Base-by-base conservation (phyloP, 2,113 vertebrate genomes). In the Sclerurus mexicanus region DNA sequence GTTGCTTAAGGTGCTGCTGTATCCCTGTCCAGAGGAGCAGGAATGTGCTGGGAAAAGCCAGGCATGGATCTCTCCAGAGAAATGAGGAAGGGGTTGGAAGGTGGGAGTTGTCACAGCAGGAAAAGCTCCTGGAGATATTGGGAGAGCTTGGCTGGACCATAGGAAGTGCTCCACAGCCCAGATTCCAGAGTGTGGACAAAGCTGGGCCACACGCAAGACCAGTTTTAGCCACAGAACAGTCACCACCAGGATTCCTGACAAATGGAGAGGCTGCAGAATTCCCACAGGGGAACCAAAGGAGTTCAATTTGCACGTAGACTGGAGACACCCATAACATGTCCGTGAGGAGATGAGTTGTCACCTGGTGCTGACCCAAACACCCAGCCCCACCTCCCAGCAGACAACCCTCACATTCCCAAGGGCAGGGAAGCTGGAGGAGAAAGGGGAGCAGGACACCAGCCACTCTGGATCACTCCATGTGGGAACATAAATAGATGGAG, bases 401-500 rank as follows among this genome's bases (percentile, higher is more conserved):
- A 25, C 6, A 59, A 52, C n/a, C 24, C 52, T 14, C 46, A 66
- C 6, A 3, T 19, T 10, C 30, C 44, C 58, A 53, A 49, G 72
- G 88, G 16, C 23, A 31, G 21, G 46, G 37, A 66, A 64, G 16
- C 10, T 28, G 19, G 55, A 53, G 62, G 75, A 17, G 71, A 81
- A 77, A 63, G 14, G 14, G 4, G 1, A 77, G 8, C 25, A 55
- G 30, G 27, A 40, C 9, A 33, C 13, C 39, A 63, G 42, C 17
- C n/a, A 20, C 15, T 0, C 74, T 16, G 28, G 49, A 69, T 68
- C 4, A 0, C 19, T 53, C 39, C 24, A 2, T 0, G 9, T 12
- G 37, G 23, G 15, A 28, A 42, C 22, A 22, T 2, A 72, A 71
- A 42, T 20, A 86, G 10, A 28, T 0, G 0, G 40, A 46, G 33